Evolutionary conservation across 2,888 invertebrate genomes (phyloP).

Genomic region (Clunio marinus): DNA sequence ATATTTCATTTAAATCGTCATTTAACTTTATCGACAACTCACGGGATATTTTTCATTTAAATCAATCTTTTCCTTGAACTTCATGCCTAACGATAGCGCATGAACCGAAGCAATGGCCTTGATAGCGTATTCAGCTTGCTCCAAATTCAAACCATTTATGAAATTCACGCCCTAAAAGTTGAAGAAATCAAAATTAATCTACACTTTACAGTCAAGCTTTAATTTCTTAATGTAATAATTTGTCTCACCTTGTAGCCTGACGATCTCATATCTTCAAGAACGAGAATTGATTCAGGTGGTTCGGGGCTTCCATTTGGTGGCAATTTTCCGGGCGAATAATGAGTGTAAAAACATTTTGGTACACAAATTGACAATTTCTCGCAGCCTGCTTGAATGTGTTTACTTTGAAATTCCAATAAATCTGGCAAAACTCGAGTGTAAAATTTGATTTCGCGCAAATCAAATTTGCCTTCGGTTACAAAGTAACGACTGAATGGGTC

Average conservation of each 20-base stretch:
- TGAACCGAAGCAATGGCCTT: conserved; percentile 69
- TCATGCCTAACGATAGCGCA: conserved; percentile 64
- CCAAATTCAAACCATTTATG: conserved; percentile 44
- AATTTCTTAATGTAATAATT: too few species aligned
- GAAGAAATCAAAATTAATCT: too few species aligned
- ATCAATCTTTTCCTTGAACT: conserved; percentile 52
- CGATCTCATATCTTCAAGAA: conserved; percentile 68
- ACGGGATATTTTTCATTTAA: conserved; percentile 44
- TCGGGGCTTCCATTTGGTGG: conserved; percentile 47
- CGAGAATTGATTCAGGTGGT: conserved; percentile 64
- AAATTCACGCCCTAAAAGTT: conserved; percentile 41
- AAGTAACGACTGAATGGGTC: conserved; percentile 76
- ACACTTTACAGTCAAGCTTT: too few species aligned
- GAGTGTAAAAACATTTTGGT: conserved; percentile 65
- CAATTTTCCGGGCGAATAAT: conserved; percentile 54
- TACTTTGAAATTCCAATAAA: conserved; percentile 59
- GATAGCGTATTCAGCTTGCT: conserved; percentile 65
- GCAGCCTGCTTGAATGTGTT: conserved; percentile 48
- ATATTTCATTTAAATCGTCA: background rate
- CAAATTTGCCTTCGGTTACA: conserved; percentile 78
- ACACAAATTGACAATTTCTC: conserved; percentile 59
- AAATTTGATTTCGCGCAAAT: conserved; percentile 75
- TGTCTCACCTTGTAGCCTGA: conserved; percentile 54
- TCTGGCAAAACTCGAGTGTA: conserved; percentile 74
- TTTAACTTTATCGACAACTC: conserved; percentile 31